Evolutionary conservation across 2,888 invertebrate genomes (phyloP), one percentile per base, ranked within the genome.

Genomic region (Conops quadrifasciatus): DNA sequence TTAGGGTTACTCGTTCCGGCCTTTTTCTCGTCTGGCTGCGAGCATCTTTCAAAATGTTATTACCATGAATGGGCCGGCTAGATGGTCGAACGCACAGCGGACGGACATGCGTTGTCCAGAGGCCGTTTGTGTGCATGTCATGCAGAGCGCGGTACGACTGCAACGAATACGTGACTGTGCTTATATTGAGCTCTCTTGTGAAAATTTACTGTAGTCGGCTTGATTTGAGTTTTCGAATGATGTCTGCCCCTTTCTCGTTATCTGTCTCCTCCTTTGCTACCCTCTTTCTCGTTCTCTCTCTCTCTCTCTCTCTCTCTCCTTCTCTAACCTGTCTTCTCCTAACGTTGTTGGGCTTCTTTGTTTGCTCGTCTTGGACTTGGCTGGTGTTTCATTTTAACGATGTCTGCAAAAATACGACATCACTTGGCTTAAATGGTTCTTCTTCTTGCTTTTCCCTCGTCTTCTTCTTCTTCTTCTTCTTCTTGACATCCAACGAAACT

Each of bases 11-110:
- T 62, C 21, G 43, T 45, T 30, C 9, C 43, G 62, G 43, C 2
- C 43, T n/a, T n/a, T n/a, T n/a, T 21, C 62, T n/a, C 15, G 15
- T 62, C 13, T 45, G 13, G 62, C 62, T 60, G 26, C 16, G 24
- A 51, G 65, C 65, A 53, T 53, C 30, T 66, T 53, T 36, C 49
- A 19, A 51, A 53, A 51, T 36, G 36, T 66, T 51, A 30, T 66
- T 28, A 66, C 66, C 66, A 66, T 53, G 66, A 66, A 66, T 66
- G 66, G 64, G 47, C 64, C 43, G 45, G 45, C 21, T n/a, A n/a
- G n/a, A n/a, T n/a, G n/a, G n/a, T n/a, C n/a, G n/a, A n/a, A n/a
- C n/a, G n/a, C n/a, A n/a, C n/a, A n/a, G n/a, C n/a, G n/a, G n/a
- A n/a, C n/a, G n/a, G n/a, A n/a, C n/a, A n/a, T n/a, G 13, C n/a